Percentiles rank a stretch among this genome's conserved stretches.
Conservation (phyloP, 2,797 vertebrate species). For the Schizopygopsis malacanthus region DNA sequence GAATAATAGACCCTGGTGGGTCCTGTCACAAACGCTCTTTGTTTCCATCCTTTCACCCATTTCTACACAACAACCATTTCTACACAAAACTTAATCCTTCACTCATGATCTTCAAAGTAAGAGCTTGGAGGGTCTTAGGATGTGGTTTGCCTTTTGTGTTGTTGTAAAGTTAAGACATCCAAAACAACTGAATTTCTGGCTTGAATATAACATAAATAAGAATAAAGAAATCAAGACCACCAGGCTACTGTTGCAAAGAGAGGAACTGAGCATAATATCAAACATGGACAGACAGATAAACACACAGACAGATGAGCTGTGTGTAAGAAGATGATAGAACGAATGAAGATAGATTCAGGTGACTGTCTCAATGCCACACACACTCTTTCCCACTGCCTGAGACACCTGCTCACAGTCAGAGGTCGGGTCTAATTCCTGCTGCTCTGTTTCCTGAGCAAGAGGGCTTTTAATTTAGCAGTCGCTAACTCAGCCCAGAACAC, state of each 20-base stretch:
- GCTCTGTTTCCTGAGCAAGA: conserved; percentile 75
- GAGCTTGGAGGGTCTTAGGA: conserved; percentile 34
- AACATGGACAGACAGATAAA: background rate
- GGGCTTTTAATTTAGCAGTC: conserved; percentile 77
- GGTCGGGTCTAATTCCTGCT: conserved; percentile 51
- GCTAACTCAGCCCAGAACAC: conserved; percentile 69
- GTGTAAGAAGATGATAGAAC: background rate
- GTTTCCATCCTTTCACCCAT: conserved; percentile 40
- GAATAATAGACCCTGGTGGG: conserved; percentile 51
- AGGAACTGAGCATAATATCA: background rate
- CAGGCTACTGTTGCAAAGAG: conserved; percentile 14
- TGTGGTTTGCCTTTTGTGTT: conserved; percentile 39
- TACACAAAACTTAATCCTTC: conserved; percentile 50
- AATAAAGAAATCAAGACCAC: conserved; percentile 31
- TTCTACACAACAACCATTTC: conserved; percentile 40
- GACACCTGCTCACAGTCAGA: conserved; percentile 61
- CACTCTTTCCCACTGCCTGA: conserved; percentile 23
- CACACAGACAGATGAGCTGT: background rate
- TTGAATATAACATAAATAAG: conserved; percentile 10
- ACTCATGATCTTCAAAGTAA: conserved; percentile 41
- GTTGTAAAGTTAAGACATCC: conserved; percentile 31
- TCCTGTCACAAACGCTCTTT: conserved; percentile 59
- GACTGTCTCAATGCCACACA: background rate
- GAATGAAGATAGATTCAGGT: background rate
- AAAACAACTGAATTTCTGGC: conserved; percentile 36